Percentiles rank a stretch among this genome's conserved stretches.
Evolutionary conservation across 1,140 invertebrate genomes (phyloP).

Genomic region (Aradophagus sp.): DNA sequence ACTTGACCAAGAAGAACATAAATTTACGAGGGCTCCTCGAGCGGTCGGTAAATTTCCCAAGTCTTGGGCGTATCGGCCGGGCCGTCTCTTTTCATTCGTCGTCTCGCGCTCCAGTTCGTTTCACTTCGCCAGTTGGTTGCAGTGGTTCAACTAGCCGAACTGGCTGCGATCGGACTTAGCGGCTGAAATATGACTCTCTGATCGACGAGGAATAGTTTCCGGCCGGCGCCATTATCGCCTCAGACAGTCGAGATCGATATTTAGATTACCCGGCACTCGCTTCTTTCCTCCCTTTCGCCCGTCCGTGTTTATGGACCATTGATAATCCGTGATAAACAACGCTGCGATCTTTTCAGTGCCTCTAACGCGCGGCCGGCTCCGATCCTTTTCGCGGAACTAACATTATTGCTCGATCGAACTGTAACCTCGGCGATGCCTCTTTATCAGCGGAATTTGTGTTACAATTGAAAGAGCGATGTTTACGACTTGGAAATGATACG

Average conservation of each 20-base stretch:
- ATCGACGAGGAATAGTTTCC: slow-evolving; percentile 43
- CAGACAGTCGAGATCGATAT: slow-evolving; percentile 19
- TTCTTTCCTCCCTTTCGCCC: slow-evolving; percentile 18
- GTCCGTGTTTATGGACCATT: slow-evolving; percentile 30
- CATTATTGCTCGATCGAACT: no score
- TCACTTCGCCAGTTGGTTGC: slow-evolving; percentile 38
- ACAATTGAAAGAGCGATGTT: no score
- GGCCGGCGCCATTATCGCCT: slow-evolving; percentile 42
- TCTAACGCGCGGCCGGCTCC: background rate
- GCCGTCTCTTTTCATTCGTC: slow-evolving; percentile 44
- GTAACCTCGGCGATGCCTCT: no score
- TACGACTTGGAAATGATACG: no score
- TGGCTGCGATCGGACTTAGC: slow-evolving; percentile 43
- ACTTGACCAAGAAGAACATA: slow-evolving; percentile 35
- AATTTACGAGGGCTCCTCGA: slow-evolving; percentile 63
- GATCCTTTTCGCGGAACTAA: no score
- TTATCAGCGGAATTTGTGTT: no score
- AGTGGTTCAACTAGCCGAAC: no score
- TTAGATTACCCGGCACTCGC: slow-evolving; percentile 18
- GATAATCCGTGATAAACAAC: slow-evolving; percentile 30
- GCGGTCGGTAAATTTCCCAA: slow-evolving; percentile 63
- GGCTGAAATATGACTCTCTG: slow-evolving; percentile 51
- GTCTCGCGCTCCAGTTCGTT: slow-evolving; percentile 35
- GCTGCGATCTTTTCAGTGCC: slow-evolving; percentile 9
- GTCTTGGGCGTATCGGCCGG: slow-evolving; percentile 56